These are phyloP conservation scores for Numida meleagris DNA, from an alignment of 2,113 vertebrate genomes.

Conservation along the genomic window DNA sequence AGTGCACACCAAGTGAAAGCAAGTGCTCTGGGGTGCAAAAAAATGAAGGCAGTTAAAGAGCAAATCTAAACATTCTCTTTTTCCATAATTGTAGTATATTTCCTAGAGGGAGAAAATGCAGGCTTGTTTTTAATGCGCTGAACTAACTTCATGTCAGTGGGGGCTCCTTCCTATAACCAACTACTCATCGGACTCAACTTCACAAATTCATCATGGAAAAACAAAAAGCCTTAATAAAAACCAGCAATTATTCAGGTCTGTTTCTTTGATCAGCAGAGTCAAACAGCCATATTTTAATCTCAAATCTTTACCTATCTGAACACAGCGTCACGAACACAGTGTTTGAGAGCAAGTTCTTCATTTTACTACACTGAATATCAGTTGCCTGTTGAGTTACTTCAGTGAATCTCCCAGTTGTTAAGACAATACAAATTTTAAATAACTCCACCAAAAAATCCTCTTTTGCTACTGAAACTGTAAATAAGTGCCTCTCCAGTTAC, in stretches of 20 bases:
- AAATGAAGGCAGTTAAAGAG: neutral
- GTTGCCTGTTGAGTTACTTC: neutral
- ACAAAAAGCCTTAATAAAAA: neutral
- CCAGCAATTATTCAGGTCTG: neutral
- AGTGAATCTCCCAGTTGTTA: neutral
- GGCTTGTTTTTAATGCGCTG: neutral
- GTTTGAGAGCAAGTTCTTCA: neutral
- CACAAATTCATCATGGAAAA: neutral
- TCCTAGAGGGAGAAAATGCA: neutral
- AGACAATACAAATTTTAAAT: neutral
- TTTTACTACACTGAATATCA: neutral
- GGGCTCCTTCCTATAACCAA: neutral
- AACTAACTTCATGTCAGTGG: neutral
- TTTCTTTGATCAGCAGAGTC: neutral
- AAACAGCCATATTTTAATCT: constrained; percentile 7
- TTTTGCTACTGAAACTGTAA: neutral
- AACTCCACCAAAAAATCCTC: neutral
- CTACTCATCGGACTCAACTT: neutral
- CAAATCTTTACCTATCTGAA: neutral
- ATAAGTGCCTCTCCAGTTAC: neutral
- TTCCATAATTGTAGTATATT: neutral
- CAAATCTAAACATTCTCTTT: neutral
- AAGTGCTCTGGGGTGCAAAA: neutral
- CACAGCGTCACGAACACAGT: neutral
- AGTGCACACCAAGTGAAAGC: neutral